phyloP scores from a whole-genome alignment of 2,888 invertebrate genomes.

The Homarus gammarus region DNA sequence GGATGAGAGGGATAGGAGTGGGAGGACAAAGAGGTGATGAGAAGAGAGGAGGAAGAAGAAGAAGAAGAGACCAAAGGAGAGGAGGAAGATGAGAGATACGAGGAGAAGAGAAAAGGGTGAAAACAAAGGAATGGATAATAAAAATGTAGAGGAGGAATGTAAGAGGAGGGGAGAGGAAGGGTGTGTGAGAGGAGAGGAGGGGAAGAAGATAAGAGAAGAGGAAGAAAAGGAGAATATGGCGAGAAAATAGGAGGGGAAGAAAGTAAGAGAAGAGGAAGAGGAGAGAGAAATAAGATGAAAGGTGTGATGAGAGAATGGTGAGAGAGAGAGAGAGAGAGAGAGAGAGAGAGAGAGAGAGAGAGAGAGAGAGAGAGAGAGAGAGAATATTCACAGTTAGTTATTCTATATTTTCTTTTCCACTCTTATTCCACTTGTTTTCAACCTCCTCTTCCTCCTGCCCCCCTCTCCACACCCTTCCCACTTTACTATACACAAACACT shows the following conservation, averaged over 20 bases:
- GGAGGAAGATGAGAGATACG: not conserved
- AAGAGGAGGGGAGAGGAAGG: not conserved
- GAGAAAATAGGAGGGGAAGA: not conserved
- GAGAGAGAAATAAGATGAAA: not conserved
- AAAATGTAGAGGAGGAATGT: not conserved
- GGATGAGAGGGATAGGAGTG: no score
- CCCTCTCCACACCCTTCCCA: no score
- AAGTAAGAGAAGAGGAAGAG: not conserved
- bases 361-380: slow-evolving; percentile 9
- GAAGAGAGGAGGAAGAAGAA: not conserved
- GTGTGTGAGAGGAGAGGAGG: not conserved
- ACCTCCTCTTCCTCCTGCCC: no score
- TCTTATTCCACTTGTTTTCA: no score
- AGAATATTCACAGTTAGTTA: no score
- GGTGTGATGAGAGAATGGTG: no score
- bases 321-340: slow-evolving; percentile 3
- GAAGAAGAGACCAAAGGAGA: slow-evolving; percentile 16
- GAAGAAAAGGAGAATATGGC: not conserved
- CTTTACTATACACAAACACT: no score
- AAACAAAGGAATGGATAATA: no score
- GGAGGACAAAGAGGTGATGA: not conserved
- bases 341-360: not conserved
- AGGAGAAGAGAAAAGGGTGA: not conserved
- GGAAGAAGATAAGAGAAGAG: not conserved
- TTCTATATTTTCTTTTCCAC: no score